These are phyloP conservation scores for Microctenopoma lineatum DNA, from an alignment of 2,797 vertebrate species.

Conservation along the genomic window DNA sequence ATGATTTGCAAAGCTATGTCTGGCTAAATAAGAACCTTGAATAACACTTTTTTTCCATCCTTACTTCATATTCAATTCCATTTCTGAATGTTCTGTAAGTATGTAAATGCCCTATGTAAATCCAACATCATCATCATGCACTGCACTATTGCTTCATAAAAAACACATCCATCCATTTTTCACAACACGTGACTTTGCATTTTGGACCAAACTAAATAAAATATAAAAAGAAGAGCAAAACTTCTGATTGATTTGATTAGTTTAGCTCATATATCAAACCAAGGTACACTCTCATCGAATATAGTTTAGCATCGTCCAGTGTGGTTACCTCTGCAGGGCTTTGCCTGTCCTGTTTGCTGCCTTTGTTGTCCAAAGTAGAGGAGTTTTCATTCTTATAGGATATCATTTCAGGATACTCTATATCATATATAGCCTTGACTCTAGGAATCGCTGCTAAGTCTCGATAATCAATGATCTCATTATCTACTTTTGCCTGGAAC, in stretches of 20 bases:
- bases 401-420: slow-evolving; percentile 95
- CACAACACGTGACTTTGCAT: neutral
- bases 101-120: too few species aligned
- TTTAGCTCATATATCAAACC: slow-evolving; percentile 44
- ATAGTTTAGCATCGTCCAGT: neutral
- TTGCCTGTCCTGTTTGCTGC: slow-evolving; percentile 87
- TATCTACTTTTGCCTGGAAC: slow-evolving; percentile 94
- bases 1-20: too few species aligned
- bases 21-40: too few species aligned
- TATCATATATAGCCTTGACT: slow-evolving; percentile 97
- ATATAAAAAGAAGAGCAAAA: slow-evolving; percentile 21
- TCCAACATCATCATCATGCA: too few species aligned
- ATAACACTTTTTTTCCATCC: too few species aligned
- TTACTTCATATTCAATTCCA: too few species aligned
- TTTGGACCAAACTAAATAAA: slow-evolving; percentile 10
- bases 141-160: neutral
- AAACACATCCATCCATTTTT: neutral
- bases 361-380: slow-evolving; percentile 77
- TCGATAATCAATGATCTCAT: slow-evolving; percentile 96
- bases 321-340: slow-evolving; percentile 77
- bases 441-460: slow-evolving; percentile 97
- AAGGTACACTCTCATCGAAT: too few species aligned
- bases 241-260: slow-evolving; percentile 14
- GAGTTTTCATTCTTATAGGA: slow-evolving; percentile 89
- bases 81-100: too few species aligned